Conservation (phyloP, 2,888 invertebrate species). For the Dicyrtoma fusca region DNA sequence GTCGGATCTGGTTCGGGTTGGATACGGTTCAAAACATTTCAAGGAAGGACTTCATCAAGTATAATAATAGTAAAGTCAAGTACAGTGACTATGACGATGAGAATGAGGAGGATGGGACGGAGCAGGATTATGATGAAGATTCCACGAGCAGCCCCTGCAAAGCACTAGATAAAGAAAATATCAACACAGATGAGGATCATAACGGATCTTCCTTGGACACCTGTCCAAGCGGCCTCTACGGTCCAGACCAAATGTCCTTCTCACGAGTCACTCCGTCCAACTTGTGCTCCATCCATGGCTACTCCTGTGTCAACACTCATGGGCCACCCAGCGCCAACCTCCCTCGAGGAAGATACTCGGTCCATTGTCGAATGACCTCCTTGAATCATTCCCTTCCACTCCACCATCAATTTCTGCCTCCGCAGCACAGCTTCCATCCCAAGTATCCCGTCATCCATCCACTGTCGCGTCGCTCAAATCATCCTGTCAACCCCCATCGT, state of each 20-base stretch:
- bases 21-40: conserved; percentile 35
- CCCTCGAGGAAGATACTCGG: neutral
- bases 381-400: conserved; percentile 12
- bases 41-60: conserved; percentile 28
- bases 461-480: conserved; percentile 11
- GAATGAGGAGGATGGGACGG: conserved; percentile 4
- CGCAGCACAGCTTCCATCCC: conserved; percentile 11
- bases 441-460: conserved; percentile 7
- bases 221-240: no score
- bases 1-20: conserved; percentile 27
- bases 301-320: no score
- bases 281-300: conserved; percentile 4
- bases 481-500: neutral
- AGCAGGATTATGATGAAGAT: neutral
- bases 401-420: conserved; percentile 26
- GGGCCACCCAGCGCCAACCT: neutral
- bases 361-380: conserved; percentile 27
- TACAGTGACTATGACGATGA: conserved; percentile 2
- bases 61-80: neutral
- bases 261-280: neutral
- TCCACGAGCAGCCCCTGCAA: neutral
- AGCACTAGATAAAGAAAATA: conserved; percentile 29
- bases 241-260: neutral
- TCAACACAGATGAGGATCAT: conserved; percentile 18
- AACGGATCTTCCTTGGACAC: neutral